phyloP scores from a whole-genome alignment of 1,140 invertebrate genomes.

The Megalonaias nervosa region DNA sequence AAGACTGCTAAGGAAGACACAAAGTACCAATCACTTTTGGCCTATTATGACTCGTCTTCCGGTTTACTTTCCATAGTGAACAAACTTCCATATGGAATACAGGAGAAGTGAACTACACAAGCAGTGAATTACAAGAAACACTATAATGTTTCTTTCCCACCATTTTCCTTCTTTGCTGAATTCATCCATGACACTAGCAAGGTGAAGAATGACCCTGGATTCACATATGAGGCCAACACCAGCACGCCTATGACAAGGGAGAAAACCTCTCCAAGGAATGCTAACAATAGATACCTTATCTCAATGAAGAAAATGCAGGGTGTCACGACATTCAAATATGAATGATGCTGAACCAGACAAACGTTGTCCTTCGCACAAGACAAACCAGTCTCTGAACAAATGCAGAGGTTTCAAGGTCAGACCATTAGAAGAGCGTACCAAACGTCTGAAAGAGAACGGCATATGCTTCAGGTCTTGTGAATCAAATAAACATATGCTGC shows the following conservation, averaged over 20 bases:
- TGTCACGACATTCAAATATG: not conserved
- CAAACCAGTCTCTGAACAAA: slow-evolving; percentile 19
- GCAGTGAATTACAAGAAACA: slow-evolving; percentile 23
- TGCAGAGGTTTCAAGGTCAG: slow-evolving; percentile 36
- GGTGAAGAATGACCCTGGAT: slow-evolving; percentile 14
- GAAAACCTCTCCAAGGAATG: not conserved
- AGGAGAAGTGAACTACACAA: slow-evolving; percentile 16
- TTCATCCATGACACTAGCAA: slow-evolving; percentile 9
- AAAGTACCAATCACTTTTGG: not conserved
- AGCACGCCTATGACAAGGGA: not conserved
- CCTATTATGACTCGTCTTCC: slow-evolving; percentile 13
- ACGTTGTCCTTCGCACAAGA: slow-evolving; percentile 24
- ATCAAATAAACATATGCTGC: slow-evolving; percentile 13
- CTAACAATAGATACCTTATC: not conserved
- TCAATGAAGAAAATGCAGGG: not conserved
- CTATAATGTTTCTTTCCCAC: slow-evolving; percentile 1
- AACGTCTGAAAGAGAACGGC: slow-evolving; percentile 30
- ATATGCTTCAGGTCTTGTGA: slow-evolving; percentile 34
- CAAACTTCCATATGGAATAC: slow-evolving; percentile 20
- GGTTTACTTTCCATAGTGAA: slow-evolving; percentile 17
- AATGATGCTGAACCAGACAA: not conserved
- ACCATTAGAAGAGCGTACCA: slow-evolving; percentile 18
- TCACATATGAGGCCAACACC: not conserved
- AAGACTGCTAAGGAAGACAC: slow-evolving; percentile 22
- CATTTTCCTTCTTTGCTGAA: slow-evolving; percentile 13